These are phyloP conservation scores for Antedon bifida DNA, from an alignment of 35 echinoderm and acorn worm species.

Conservation along the genomic window DNA sequence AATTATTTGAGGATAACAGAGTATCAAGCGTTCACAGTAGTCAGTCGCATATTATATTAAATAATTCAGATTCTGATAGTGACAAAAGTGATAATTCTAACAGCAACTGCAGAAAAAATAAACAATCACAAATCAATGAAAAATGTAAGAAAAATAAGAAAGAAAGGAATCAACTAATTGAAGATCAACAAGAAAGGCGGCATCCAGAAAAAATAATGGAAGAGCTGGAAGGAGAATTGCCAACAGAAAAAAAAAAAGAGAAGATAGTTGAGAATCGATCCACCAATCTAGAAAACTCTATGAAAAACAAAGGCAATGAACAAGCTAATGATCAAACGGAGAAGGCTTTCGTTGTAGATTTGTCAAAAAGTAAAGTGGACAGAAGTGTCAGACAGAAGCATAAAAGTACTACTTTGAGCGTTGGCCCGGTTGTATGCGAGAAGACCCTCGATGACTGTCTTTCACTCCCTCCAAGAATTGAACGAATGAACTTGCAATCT, in stretches of 20 bases:
- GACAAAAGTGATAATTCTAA: constrained; percentile 66
- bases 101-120: neutral
- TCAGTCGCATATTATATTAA: constrained; percentile 11
- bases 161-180: neutral
- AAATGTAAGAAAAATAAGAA: neutral
- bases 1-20: constrained; percentile 11
- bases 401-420: neutral
- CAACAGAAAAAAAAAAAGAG: neutral
- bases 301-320: neutral
- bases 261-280: neutral
- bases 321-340: neutral
- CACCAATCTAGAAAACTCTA: neutral
- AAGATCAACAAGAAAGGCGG: neutral
- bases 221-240: neutral
- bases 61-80: constrained; percentile 32
- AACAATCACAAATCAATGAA: neutral
- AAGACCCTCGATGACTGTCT: neutral
- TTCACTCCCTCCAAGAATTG: neutral
- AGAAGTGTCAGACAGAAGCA: neutral
- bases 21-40: neutral
- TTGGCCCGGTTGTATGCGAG: neutral
- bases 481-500: neutral
- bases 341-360: neutral
- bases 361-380: neutral
- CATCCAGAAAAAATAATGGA: neutral